Percentiles rank a stretch among this genome's conserved stretches.
Conservation (phyloP, 2,797 vertebrate genomes). For the Lagorchestes hirsutus region DNA sequence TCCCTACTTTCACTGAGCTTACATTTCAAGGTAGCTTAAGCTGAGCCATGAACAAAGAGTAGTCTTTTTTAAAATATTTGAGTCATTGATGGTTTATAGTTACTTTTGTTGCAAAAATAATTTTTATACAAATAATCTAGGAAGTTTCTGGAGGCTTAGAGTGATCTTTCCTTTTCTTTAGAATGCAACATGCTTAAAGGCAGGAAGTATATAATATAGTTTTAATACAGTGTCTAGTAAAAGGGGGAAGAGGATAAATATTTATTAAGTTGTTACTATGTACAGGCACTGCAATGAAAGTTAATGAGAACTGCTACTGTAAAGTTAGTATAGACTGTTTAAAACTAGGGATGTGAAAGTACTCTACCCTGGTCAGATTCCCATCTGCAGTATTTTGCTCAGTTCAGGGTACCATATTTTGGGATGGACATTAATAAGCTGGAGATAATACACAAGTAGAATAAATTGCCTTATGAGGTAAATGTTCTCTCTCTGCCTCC, state of each 20-base stretch:
- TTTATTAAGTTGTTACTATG: not conserved
- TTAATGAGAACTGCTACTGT: not conserved
- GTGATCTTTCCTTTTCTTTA: not conserved
- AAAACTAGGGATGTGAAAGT: not conserved
- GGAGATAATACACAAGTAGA: too few relatives aligned
- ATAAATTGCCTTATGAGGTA: too few relatives aligned
- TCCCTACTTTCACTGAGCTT: not conserved
- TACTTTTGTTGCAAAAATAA: not conserved
- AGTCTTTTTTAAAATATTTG: not conserved
- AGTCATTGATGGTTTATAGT: not conserved
- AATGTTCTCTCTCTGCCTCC: not conserved
- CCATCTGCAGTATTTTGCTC: too few relatives aligned
- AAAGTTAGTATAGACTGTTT: not conserved
- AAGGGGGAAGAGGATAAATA: not conserved
- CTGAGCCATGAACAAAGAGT: not conserved
- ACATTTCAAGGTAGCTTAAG: not conserved
- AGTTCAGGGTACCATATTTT: too few relatives aligned
- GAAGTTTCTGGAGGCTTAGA: not conserved
- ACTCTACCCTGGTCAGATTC: not conserved
- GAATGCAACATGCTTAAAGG: not conserved
- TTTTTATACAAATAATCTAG: not conserved
- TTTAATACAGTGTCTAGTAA: not conserved
- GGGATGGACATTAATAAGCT: too few relatives aligned
- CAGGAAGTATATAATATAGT: not conserved
- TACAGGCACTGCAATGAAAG: not conserved